Conservation (phyloP, 2,888 invertebrate genomes). For the Epinotia bilunana region DNA sequence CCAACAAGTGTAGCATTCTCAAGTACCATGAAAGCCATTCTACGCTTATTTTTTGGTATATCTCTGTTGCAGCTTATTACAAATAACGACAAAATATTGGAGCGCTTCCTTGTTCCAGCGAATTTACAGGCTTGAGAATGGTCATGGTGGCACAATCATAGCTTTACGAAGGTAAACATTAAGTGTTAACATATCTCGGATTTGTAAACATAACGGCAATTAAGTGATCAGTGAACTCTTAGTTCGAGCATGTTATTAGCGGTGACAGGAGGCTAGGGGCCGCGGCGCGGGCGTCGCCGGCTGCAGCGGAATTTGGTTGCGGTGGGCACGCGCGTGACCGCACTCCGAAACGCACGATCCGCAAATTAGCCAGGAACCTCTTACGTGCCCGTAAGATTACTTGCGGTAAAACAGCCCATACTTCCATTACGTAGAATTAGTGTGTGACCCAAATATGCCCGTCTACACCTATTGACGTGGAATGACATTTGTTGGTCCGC, state of each 20-base stretch:
- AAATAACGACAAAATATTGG: constrained; percentile 31
- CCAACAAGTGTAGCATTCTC: constrained; percentile 11
- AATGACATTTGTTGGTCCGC: constrained; percentile 75
- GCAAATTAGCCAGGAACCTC: constrained; percentile 75
- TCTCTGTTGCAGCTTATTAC: constrained; percentile 6
- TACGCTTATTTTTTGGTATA: constrained; percentile 2
- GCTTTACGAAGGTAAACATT: constrained; percentile 33
- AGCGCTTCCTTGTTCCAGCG: constrained; percentile 10
- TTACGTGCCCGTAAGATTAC: constrained; percentile 70
- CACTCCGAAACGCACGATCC: constrained; percentile 73
- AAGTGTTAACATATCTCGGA: constrained; percentile 23
- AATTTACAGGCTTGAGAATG: constrained; percentile 22
- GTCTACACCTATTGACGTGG: constrained; percentile 71
- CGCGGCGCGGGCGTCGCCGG: constrained; percentile 57
- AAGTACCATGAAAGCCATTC: constrained; percentile 15
- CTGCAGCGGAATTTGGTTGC: constrained; percentile 72
- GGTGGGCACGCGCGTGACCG: constrained; percentile 72
- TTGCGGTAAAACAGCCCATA: constrained; percentile 74
- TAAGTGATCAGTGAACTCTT: constrained; percentile 52
- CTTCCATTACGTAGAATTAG: constrained; percentile 73
- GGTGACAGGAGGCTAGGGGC: constrained; percentile 30
- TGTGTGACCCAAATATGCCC: constrained; percentile 77
- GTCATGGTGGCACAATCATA: constrained; percentile 15
- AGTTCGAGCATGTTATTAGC: constrained; percentile 34
- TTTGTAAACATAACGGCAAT: constrained; percentile 46